These are phyloP conservation scores for Pyrrhia umbra DNA, from an alignment of 2,888 invertebrate species.

Conservation along the genomic window DNA sequence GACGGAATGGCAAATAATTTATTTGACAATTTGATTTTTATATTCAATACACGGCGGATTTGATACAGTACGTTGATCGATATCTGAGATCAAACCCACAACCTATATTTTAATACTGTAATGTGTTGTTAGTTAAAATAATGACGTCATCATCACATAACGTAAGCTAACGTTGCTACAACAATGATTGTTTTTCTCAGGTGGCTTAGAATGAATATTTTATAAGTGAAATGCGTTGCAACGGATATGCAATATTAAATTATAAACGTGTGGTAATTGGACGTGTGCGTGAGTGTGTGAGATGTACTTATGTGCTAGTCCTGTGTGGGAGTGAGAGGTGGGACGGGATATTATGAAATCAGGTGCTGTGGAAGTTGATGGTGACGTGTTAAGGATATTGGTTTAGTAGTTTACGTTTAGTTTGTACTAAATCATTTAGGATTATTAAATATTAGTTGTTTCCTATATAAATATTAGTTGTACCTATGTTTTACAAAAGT, in stretches of 20 bases:
- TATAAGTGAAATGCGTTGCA: constrained; percentile 69
- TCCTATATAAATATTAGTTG: too few relatives aligned
- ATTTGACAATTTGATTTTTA: too few relatives aligned
- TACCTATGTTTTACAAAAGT: too few relatives aligned
- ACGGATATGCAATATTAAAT: constrained; percentile 49
- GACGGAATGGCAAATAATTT: too few relatives aligned
- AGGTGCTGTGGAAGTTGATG: neutral
- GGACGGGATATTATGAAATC: constrained; percentile 47
- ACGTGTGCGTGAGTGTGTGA: constrained; percentile 5
- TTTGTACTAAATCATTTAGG: neutral
- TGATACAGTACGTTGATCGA: too few relatives aligned
- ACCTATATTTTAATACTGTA: too few relatives aligned
- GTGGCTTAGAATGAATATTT: constrained; percentile 68
- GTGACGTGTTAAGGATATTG: constrained; percentile 26
- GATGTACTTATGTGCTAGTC: constrained; percentile 23
- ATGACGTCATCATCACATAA: constrained; percentile 5
- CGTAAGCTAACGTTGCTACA: constrained; percentile 25
- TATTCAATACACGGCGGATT: too few relatives aligned
- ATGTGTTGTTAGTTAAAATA: too few relatives aligned
- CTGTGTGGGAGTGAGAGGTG: constrained; percentile 40
- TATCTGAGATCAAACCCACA: too few relatives aligned
- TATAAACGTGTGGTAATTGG: constrained; percentile 23
- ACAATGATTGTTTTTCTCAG: constrained; percentile 37
- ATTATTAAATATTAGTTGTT: too few relatives aligned
- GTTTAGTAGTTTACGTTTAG: neutral